These are phyloP conservation scores for Archips crataeganus DNA, from an alignment of 2,888 invertebrate species.

Conservation along the genomic window DNA sequence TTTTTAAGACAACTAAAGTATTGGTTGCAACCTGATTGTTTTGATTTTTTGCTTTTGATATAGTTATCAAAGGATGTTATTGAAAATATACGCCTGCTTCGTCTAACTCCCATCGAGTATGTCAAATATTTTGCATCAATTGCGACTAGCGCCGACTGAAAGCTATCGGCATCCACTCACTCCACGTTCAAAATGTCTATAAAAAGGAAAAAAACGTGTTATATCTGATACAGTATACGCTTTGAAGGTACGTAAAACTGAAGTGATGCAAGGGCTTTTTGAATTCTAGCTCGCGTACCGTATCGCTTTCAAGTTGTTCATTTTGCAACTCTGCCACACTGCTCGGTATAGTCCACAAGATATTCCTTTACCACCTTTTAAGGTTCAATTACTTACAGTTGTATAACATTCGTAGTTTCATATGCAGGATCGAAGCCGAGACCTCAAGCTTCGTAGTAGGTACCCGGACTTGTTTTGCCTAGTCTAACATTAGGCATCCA, in stretches of 20 bases:
- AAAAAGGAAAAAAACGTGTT: not conserved
- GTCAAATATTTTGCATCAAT: not conserved
- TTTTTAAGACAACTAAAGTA: too few relatives aligned
- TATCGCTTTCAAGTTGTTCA: not conserved
- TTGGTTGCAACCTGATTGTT: too few relatives aligned
- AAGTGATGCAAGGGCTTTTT: not conserved
- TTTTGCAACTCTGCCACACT: not conserved
- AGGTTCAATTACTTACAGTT: too few relatives aligned
- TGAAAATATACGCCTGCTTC: not conserved
- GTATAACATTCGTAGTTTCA: too few relatives aligned
- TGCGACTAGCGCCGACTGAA: not conserved
- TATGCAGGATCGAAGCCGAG: too few relatives aligned
- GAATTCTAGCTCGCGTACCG: not conserved
- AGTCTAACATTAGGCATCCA: too few relatives aligned
- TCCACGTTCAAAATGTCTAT: not conserved
- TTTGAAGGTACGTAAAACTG: not conserved
- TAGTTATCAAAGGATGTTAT: too few relatives aligned
- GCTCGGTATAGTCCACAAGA: too few relatives aligned
- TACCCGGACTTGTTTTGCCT: too few relatives aligned
- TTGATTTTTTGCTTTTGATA: too few relatives aligned
- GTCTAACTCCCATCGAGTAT: not conserved
- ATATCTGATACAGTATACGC: not conserved
- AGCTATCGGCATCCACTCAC: not conserved
- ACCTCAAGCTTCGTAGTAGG: too few relatives aligned
- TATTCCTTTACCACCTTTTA: not conserved